Conservation (phyloP, 2,888 invertebrate species). For the Chloroclysta siterata region DNA sequence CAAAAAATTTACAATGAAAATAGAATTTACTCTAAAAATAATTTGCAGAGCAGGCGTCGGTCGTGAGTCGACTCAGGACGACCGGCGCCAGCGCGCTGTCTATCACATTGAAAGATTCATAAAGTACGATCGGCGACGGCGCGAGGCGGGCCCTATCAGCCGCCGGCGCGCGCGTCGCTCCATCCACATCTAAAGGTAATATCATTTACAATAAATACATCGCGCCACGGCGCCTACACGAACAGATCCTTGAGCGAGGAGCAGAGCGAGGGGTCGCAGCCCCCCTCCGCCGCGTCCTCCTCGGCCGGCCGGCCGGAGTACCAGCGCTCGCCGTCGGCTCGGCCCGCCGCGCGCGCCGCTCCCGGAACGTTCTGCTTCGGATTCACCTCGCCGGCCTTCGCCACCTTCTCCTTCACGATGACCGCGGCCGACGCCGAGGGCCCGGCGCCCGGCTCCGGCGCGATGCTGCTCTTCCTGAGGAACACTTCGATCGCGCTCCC, state of each 20-base stretch:
- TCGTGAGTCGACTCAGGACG: constrained; percentile 73
- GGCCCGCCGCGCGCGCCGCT: constrained; percentile 53
- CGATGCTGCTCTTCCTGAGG: constrained; percentile 85
- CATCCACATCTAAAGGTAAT: constrained; percentile 69
- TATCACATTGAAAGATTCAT: constrained; percentile 84
- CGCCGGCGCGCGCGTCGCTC: constrained; percentile 53
- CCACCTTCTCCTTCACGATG: constrained; percentile 56
- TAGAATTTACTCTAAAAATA: constrained; percentile 84
- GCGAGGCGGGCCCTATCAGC: constrained; percentile 41
- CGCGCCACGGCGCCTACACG: constrained; percentile 85
- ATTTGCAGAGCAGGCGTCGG: constrained; percentile 72
- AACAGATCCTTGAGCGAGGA: constrained; percentile 94
- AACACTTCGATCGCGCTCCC: constrained; percentile 95
- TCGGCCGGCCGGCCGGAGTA: constrained; percentile 87
- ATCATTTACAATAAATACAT: constrained; percentile 68
- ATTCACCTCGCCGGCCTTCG: constrained; percentile 63
- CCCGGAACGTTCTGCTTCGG: constrained; percentile 70
- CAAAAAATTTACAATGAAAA: constrained; percentile 84
- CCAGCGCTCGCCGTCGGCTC: constrained; percentile 81
- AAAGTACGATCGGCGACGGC: constrained; percentile 66
- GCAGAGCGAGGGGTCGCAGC: constrained; percentile 92
- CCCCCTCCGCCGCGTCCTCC: constrained; percentile 88
- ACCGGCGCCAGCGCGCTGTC: constrained; percentile 75
- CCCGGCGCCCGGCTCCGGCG: constrained; percentile 66
- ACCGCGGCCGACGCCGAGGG: constrained; percentile 61